phyloP scores from a whole-genome alignment of 2,797 vertebrate species.

The Anas acuta region DNA sequence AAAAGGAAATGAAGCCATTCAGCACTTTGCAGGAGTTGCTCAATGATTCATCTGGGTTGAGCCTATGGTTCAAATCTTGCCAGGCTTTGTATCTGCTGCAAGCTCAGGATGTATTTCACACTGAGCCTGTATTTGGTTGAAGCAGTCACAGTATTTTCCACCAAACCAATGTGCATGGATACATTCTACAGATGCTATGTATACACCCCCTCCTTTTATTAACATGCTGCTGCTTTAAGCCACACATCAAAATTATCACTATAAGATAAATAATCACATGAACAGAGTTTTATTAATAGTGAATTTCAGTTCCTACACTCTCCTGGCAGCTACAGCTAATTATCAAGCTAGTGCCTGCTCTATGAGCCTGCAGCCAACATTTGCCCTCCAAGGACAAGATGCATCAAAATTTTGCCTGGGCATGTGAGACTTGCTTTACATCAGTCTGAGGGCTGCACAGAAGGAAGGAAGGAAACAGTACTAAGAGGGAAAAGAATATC shows the following conservation, averaged over 20 bases:
- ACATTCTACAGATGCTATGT: background rate
- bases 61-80: background rate
- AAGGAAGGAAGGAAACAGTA: background rate
- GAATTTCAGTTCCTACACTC: background rate
- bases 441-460: background rate
- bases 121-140: background rate
- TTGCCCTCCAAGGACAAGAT: background rate
- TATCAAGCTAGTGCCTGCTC: background rate
- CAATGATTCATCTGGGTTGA: conserved; percentile 1
- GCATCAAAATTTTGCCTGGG: background rate
- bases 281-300: background rate
- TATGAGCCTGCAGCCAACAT: accelerated
- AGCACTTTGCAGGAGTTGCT: conserved; percentile 33
- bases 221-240: background rate
- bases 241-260: background rate
- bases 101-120: background rate
- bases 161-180: background rate
- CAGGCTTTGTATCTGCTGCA: background rate
- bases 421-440: background rate
- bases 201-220: background rate
- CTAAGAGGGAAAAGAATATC: background rate
- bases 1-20: conserved; percentile 25
- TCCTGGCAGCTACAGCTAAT: background rate
- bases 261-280: background rate
- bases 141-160: background rate